Evolutionary conservation across 2,797 vertebrate genomes (phyloP).

Genomic region (Phylloscopus collybita): DNA sequence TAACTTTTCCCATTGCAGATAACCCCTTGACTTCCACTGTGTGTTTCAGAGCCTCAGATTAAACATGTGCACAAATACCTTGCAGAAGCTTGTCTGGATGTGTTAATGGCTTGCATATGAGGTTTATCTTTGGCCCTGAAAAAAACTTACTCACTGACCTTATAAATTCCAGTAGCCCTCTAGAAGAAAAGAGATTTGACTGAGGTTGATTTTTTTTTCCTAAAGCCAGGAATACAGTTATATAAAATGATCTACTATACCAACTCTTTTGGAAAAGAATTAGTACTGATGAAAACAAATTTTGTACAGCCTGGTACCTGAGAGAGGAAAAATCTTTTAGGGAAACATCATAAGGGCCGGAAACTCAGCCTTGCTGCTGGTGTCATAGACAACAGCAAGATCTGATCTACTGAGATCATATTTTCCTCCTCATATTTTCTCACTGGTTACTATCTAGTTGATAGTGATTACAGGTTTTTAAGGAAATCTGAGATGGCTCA

Average conservation of each 20-base stretch:
- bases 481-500: background rate
- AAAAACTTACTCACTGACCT: background rate
- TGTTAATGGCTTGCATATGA: background rate
- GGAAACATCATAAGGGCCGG: background rate
- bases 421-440: background rate
- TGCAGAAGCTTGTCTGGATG: background rate
- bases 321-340: background rate
- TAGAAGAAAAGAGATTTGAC: background rate
- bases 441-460: background rate
- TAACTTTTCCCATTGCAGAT: background rate
- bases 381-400: background rate
- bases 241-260: background rate
- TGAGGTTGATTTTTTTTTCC: background rate
- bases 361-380: background rate
- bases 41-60: background rate
- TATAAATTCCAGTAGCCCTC: background rate
- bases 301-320: fast-evolving
- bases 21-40: background rate
- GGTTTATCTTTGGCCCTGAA: background rate
- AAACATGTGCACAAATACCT: background rate
- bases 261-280: background rate
- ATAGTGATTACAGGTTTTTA: background rate
- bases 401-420: background rate
- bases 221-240: background rate
- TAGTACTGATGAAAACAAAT: background rate